Evolutionary conservation across 2,113 vertebrate genomes (phyloP).

Genomic region (Caracal caracal): DNA sequence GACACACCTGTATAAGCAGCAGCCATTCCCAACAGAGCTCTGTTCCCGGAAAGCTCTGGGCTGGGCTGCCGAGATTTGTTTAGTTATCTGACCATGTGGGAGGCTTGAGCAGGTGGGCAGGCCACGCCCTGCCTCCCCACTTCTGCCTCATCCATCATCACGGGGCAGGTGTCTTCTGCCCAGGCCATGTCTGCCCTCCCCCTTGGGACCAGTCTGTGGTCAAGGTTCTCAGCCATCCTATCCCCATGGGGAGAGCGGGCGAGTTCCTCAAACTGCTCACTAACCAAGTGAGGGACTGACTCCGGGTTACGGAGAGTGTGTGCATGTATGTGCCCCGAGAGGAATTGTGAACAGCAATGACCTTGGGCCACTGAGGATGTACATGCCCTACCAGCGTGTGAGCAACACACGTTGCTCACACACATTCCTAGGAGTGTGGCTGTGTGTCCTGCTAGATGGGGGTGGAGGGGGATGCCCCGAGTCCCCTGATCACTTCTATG

Average conservation of each 20-base stretch:
- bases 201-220: background rate
- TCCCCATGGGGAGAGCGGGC: no score
- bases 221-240: background rate
- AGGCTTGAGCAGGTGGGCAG: background rate
- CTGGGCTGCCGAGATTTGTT: background rate
- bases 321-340: background rate
- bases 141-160: background rate
- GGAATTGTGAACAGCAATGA: background rate
- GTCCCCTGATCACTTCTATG: background rate
- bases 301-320: background rate
- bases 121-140: background rate
- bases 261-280: background rate
- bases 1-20: slow-evolving; percentile 41
- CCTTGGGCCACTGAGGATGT: background rate
- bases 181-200: background rate
- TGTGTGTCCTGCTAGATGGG: background rate
- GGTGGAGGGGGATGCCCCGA: background rate
- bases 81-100: background rate
- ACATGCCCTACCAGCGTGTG: background rate
- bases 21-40: background rate
- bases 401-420: background rate
- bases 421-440: background rate
- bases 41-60: background rate
- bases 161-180: background rate
- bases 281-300: background rate